Base-by-base conservation (phyloP, 2,797 vertebrate species). In the Emydoidea blandingii region DNA sequence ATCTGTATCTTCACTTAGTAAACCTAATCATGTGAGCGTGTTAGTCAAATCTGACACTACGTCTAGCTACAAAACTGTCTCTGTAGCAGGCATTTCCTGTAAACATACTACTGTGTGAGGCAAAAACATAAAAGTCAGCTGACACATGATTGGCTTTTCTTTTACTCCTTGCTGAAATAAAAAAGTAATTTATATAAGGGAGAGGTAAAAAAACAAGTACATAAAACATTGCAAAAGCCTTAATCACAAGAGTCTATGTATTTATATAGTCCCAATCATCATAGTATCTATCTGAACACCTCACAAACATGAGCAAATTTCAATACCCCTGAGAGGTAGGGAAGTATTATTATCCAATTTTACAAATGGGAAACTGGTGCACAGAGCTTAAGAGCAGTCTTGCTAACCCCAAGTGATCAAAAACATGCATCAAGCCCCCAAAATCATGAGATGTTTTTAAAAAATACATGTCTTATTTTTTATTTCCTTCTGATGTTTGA, bases 31-130 rank as follows among this genome's bases (percentile, higher is more conserved):
- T 95, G 94, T 95, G 89, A 97, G 94, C 86, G 65, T 1, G 93
- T 83, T n/a, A 96, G 94, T 87, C 79, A 72, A 94, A 95, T 57
- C 54, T 2, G 89, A 94, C 96, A 82, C 56, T 16, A 23, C 65
- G 94, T 88, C 87, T 79, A 88, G 95, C 94, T 86, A 89, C 50
- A 95, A 86, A 93, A 94, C 90, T 85, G 97, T 91, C 92, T 87
- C 90, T 86, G 86, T 94, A 91, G 96, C 96, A 3, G 95, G 95
- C 95, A 94, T 90, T 98, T 98, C 97, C 98, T 98, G 97, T 96
- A 87, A 96, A 87, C 90, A 95, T 41, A 93, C 83, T 86, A 91
- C 94, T 90, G 41, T 10, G 86, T 25, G 83, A 78, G 94, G 95
- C 88, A 91, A 86, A 93, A 87, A 29, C 79, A 86, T 68, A 95